Evolutionary conservation across 2,888 invertebrate species (phyloP), one percentile per base, ranked within the genome.

Genomic region (Drosophila kambysellisi): DNA sequence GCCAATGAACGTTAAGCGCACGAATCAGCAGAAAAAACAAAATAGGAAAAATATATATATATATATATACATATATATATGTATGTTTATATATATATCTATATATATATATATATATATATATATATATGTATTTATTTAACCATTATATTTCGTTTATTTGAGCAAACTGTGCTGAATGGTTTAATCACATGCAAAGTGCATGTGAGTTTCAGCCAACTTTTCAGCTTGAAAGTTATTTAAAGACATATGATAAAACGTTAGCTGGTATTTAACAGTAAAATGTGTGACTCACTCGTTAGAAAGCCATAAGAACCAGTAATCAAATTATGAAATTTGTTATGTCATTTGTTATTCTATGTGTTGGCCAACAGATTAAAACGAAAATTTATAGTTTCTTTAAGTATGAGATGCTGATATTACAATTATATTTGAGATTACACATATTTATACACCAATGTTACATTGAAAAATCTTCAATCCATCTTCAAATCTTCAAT

Each of bases 1-100:
- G 90, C 89, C 86, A 86, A 79, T 88, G 90, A 86, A 86, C 90
- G 90, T 79, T 52, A 72, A 82, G 74, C 83, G 57, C 59, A 73
- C 85, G 79, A 89, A 78, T 82, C 83, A 89, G 86, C 88, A 78
- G 65, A 79, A 83, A 71, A 69, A 71, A 53, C 65, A 67, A 75
- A 79, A 88, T 68, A 70, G 64, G 57, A 60, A 69, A 52, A 59
- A 58, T 15, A 29, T 58, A 15, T 46, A 46, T 35, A 41, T n/a
- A 52, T 3, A 32, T 30, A 29, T 60, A 73, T 33, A 5, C n/a
- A 11, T 11, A 5, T 6, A n/a, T 11, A n/a, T n/a, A 11, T n/a
- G 5, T 54, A 15, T 56, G 30, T 30, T 29, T 17, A 54, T 5
- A 43, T 35, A 41, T 8, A 51, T 29, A 35, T n/a, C n/a, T n/a